Percentiles rank a stretch among this genome's conserved stretches.
Evolutionary conservation across 2,888 invertebrate genomes (phyloP).

Genomic region (Saturnia japonica): DNA sequence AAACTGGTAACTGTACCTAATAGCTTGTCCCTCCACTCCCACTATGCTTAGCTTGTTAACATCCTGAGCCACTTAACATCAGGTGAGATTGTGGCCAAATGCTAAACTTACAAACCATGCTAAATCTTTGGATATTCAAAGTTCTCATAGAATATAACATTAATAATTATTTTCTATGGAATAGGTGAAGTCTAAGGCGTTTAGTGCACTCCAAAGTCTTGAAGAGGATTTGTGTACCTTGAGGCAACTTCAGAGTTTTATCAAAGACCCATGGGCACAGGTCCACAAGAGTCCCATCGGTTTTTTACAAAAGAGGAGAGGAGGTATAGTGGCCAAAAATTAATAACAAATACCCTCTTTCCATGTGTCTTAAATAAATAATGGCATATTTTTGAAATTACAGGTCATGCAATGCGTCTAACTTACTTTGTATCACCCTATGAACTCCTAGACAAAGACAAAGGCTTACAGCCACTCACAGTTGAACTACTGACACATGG

Average conservation of each 20-base stretch:
- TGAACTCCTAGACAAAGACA: conserved; percentile 91
- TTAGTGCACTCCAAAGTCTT: conserved; percentile 94
- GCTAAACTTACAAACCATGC: too few species aligned
- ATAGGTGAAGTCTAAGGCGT: conserved; percentile 94
- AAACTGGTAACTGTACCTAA: too few species aligned
- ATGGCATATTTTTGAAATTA: conserved; percentile 26
- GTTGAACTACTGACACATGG: conserved; percentile 86
- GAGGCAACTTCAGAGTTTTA: conserved; percentile 88
- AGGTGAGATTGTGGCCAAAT: too few species aligned
- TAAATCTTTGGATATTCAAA: too few species aligned
- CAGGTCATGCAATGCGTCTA: conserved; percentile 95
- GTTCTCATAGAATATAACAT: too few species aligned
- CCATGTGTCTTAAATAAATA: background rate
- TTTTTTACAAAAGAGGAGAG: conserved; percentile 89
- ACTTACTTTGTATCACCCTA: conserved; percentile 97
- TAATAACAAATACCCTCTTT: background rate
- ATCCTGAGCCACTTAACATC: too few species aligned
- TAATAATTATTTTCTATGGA: conserved; percentile 16
- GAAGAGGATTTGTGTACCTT: conserved; percentile 93
- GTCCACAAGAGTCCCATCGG: conserved; percentile 96
- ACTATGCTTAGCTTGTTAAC: too few species aligned
- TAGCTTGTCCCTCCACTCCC: too few species aligned
- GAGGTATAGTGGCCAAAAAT: conserved; percentile 76
- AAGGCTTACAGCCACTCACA: conserved; percentile 87
- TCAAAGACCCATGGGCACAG: conserved; percentile 85